Evolutionary conservation across 2,113 vertebrate genomes (phyloP).

Genomic region (Halcyon malimbica): DNA sequence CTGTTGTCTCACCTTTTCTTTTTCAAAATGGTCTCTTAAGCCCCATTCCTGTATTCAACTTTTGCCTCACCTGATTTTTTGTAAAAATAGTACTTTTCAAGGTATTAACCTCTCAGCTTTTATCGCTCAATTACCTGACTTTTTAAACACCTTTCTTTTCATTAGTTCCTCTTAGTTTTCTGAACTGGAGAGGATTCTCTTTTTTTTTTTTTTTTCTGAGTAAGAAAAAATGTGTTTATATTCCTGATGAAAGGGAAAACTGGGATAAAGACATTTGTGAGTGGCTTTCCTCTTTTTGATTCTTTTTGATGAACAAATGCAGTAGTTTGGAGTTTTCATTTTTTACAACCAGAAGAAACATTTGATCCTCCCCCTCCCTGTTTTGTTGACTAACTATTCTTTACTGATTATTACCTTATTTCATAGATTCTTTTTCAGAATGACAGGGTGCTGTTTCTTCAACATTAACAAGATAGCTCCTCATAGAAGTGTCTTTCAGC

Average conservation of each 20-base stretch:
- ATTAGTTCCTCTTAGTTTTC: not conserved
- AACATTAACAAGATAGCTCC: not conserved
- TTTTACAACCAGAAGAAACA: not conserved
- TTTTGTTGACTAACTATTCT: not conserved
- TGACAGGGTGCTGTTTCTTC: not conserved
- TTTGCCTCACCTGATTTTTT: not conserved
- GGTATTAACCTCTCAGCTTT: not conserved
- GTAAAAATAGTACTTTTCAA: not conserved
- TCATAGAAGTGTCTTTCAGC: not conserved
- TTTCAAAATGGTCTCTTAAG: not conserved
- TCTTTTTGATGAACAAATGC: not conserved
- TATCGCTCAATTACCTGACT: not conserved
- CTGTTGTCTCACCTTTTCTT: not conserved
- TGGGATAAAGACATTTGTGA: not conserved
- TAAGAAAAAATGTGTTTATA: not conserved
- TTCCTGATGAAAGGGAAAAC: not conserved
- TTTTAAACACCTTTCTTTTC: not conserved
- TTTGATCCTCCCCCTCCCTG: accelerated
- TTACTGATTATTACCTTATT: not conserved
- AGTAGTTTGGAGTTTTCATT: not conserved
- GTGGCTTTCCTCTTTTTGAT: not conserved
- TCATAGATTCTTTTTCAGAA: not conserved
- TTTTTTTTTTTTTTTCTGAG: not conserved
- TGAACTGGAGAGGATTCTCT: not conserved
- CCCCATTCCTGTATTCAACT: not conserved